Percentiles rank a stretch among this genome's conserved stretches.
Evolutionary conservation across 2,888 invertebrate species (phyloP).

Genomic region (Ochlodes sylvanus): DNA sequence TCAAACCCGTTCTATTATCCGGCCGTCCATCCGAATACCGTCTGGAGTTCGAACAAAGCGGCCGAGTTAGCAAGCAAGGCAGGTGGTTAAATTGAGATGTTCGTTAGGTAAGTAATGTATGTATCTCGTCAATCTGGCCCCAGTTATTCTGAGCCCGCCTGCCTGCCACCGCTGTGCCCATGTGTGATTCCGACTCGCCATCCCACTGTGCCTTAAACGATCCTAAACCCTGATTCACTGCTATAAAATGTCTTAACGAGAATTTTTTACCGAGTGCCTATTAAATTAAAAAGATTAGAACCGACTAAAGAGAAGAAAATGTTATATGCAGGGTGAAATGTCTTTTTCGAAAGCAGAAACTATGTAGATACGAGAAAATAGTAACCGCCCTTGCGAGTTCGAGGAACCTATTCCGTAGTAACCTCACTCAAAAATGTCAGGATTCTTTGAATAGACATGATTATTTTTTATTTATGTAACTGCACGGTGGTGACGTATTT

Average conservation of each 20-base stretch:
- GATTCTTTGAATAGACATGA: too few species aligned
- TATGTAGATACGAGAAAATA: too few species aligned
- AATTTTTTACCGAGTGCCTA: neutral
- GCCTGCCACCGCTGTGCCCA: constrained; percentile 49
- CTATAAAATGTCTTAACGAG: constrained; percentile 21
- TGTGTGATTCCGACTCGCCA: constrained; percentile 48
- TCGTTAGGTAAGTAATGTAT: constrained; percentile 61
- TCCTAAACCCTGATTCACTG: constrained; percentile 27
- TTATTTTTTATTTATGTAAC: too few species aligned
- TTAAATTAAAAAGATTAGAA: neutral
- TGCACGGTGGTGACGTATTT: too few species aligned
- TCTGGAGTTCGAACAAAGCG: constrained; percentile 50
- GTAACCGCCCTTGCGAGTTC: too few species aligned
- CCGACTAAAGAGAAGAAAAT: neutral
- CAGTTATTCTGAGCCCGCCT: constrained; percentile 58
- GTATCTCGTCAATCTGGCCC: constrained; percentile 59
- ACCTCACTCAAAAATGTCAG: too few species aligned
- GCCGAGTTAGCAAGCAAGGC: constrained; percentile 45
- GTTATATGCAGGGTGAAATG: neutral
- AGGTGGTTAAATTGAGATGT: constrained; percentile 64
- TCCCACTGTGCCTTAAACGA: constrained; percentile 21
- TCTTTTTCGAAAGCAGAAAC: too few species aligned
- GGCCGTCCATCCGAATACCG: constrained; percentile 43
- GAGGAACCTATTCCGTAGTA: too few species aligned
- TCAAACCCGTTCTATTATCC: constrained; percentile 29